These are phyloP conservation scores for Ophion ventricosus DNA, from an alignment of 2,888 invertebrate species.

Conservation along the genomic window DNA sequence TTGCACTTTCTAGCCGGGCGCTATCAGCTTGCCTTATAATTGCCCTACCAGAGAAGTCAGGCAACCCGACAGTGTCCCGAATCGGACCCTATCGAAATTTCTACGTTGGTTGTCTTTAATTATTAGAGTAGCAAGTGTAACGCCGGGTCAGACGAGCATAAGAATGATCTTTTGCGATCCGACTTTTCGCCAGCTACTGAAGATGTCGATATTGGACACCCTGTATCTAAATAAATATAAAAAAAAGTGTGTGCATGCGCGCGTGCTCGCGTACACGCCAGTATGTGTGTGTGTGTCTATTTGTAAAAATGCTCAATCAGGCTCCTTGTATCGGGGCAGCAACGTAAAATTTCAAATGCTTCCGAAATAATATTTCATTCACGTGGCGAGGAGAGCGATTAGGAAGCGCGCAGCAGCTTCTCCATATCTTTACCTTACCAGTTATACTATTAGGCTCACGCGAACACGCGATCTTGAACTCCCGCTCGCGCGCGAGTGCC, in stretches of 20 bases:
- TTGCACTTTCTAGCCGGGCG: no score
- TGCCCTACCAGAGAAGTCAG: no score
- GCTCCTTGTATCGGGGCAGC: slow-evolving; percentile 54
- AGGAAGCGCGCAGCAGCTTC: slow-evolving; percentile 59
- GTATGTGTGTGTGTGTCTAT: background rate
- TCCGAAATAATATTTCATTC: slow-evolving; percentile 77
- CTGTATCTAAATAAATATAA: background rate
- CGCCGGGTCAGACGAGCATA: no score
- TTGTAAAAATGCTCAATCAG: background rate
- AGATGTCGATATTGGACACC: background rate
- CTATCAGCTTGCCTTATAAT: no score
- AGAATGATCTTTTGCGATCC: no score
- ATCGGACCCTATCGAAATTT: no score
- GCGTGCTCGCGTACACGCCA: background rate
- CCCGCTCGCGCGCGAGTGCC: slow-evolving; percentile 51
- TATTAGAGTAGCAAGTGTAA: no score
- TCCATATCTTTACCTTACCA: slow-evolving; percentile 70
- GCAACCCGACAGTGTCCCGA: no score
- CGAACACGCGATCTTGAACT: slow-evolving; percentile 75
- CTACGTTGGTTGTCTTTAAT: no score
- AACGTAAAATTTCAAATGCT: slow-evolving; percentile 66
- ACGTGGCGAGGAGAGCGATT: slow-evolving; percentile 59
- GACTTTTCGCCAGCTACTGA: no score
- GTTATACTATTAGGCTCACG: slow-evolving; percentile 74
- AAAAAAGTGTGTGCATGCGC: background rate